Percentiles rank a stretch among this genome's conserved stretches.
These are phyloP conservation scores for Drosophila micromelanica DNA, from an alignment of 1,140 invertebrate genomes.

Conservation along the genomic window DNA sequence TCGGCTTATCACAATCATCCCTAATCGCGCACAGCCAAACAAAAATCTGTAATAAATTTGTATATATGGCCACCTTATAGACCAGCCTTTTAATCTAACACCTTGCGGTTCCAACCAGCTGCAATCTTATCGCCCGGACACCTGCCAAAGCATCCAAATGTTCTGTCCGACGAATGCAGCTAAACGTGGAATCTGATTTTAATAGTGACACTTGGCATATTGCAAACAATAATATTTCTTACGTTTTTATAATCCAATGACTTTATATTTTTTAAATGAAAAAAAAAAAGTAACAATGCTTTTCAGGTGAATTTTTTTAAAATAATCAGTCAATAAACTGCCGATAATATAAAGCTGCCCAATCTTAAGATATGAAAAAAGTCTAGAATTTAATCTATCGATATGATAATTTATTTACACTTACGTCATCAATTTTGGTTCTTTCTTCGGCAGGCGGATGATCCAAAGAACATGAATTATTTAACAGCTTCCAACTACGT, in stretches of 20 bases:
- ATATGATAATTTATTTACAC: not conserved
- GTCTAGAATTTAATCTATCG: too few relatives aligned
- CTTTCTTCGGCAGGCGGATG: slow-evolving; percentile 9
- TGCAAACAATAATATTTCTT: not conserved
- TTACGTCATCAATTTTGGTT: slow-evolving; percentile 1
- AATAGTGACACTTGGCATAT: not conserved
- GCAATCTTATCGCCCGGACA: slow-evolving; percentile 70
- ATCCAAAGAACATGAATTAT: slow-evolving; percentile 22
- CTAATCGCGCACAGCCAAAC: slow-evolving; percentile 46
- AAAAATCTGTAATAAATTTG: slow-evolving; percentile 66
- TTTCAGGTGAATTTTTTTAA: too few relatives aligned
- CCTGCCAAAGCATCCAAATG: slow-evolving; percentile 53
- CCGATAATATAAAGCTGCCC: too few relatives aligned
- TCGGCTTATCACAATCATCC: slow-evolving; percentile 53
- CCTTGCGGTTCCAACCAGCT: slow-evolving; percentile 19
- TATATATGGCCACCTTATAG: slow-evolving; percentile 5
- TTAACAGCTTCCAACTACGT: slow-evolving; percentile 29
- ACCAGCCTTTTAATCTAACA: slow-evolving; percentile 14
- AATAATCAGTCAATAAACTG: too few relatives aligned
- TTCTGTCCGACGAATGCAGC: slow-evolving; percentile 43
- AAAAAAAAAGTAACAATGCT: too few relatives aligned
- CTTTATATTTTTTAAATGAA: too few relatives aligned
- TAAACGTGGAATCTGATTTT: slow-evolving; percentile 40
- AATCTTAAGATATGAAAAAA: too few relatives aligned
- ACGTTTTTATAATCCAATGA: too few relatives aligned